Evolutionary conservation across 2,888 invertebrate genomes (phyloP).

Genomic region (Eutolmus rufibarbis): DNA sequence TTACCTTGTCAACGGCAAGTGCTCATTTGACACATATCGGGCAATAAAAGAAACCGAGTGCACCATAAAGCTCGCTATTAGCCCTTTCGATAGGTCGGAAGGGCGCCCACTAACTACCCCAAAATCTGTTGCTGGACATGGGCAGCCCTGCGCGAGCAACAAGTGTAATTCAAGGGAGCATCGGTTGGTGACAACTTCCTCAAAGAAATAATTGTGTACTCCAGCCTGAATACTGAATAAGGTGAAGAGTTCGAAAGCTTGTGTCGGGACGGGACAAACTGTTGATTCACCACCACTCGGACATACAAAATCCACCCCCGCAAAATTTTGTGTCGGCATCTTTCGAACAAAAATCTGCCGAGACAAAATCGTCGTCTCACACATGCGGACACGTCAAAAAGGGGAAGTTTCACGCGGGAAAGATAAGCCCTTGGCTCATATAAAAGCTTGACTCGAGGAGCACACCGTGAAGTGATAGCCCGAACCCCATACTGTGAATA

Average conservation of each 20-base stretch:
- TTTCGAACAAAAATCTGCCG: neutral
- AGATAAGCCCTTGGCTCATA: neutral
- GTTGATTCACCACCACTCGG: neutral
- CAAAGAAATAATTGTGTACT: neutral
- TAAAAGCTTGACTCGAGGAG: conserved; percentile 43
- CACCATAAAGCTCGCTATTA: conserved; percentile 32
- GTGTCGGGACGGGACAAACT: neutral
- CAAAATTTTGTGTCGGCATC: neutral
- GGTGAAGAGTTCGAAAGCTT: neutral
- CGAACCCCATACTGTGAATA: conserved; percentile 42
- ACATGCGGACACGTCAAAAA: conserved; percentile 16
- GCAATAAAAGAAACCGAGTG: conserved; percentile 42
- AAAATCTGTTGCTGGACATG: neutral
- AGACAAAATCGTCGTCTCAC: neutral
- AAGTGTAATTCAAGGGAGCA: conserved; percentile 19
- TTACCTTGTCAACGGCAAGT: neutral
- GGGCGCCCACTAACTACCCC: neutral
- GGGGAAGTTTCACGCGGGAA: neutral
- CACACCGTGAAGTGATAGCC: conserved; percentile 41
- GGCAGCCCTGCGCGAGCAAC: conserved; percentile 40
- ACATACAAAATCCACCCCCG: neutral
- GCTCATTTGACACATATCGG: neutral
- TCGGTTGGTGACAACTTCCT: neutral
- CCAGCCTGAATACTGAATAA: neutral
- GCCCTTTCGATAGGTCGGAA: neutral